phyloP scores from a whole-genome alignment of 2,888 invertebrate genomes.

The Drosophila koepferae region DNA sequence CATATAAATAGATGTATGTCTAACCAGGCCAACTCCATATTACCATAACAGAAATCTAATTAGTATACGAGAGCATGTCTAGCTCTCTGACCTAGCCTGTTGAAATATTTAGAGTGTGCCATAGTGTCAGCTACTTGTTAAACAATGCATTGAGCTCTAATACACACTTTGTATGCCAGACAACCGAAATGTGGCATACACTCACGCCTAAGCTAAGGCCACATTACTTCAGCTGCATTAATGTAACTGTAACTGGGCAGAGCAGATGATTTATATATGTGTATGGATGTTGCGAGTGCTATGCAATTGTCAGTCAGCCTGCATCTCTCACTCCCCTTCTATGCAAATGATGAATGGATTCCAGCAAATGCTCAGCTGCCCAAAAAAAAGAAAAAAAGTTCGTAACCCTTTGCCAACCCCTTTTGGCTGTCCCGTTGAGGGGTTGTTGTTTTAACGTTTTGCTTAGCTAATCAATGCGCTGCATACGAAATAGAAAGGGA shows the following conservation, averaged over 20 bases:
- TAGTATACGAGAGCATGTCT: background rate
- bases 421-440: constrained; percentile 27
- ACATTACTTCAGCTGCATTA: constrained; percentile 18
- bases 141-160: constrained; percentile 6
- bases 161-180: background rate
- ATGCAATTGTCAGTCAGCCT: constrained; percentile 30
- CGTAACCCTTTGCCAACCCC: constrained; percentile 47
- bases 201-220: background rate
- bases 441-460: constrained; percentile 47
- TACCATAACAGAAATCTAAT: background rate
- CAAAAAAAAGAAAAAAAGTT: background rate
- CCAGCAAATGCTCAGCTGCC: constrained; percentile 42
- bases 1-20: background rate
- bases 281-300: constrained; percentile 29
- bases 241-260: constrained; percentile 45
- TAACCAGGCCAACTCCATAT: background rate
- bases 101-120: background rate
- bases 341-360: constrained; percentile 74
- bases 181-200: constrained; percentile 14
- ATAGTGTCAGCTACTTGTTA: background rate
- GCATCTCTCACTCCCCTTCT: constrained; percentile 21
- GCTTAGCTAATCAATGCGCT: constrained; percentile 59
- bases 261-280: constrained; percentile 53
- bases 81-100: too few species aligned
- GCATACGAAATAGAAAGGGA: background rate